Conservation (phyloP, 2,797 vertebrate genomes). For the Necrosyrtes monachus region DNA sequence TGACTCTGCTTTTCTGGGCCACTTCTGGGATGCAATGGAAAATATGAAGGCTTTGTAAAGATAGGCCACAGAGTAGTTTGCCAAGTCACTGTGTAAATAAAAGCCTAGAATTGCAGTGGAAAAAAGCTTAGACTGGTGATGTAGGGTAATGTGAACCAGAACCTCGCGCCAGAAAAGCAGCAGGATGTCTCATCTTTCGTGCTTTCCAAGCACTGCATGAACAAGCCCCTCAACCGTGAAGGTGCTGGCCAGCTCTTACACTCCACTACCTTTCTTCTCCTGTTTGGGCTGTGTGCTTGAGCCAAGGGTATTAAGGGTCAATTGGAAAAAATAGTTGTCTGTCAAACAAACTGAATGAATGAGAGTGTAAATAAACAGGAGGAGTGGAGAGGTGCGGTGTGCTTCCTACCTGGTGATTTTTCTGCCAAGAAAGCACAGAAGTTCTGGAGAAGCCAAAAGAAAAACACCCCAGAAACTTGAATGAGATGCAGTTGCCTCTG, state of each 20-base stretch:
- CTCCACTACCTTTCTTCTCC: not conserved
- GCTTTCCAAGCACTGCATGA: not conserved
- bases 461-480: not conserved
- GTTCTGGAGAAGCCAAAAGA: not conserved
- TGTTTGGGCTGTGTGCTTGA: not conserved
- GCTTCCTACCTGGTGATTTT: not conserved
- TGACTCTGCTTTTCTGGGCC: conserved; percentile 19
- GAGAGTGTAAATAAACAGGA: not conserved
- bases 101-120: not conserved
- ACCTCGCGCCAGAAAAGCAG: not conserved
- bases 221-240: not conserved
- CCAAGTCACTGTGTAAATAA: conserved; percentile 11
- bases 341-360: not conserved
- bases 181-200: not conserved
- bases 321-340: not conserved
- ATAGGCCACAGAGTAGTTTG: not conserved
- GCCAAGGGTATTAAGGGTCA: not conserved
- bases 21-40: not conserved
- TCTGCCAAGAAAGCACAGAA: not conserved
- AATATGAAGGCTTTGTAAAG: conserved; percentile 6
- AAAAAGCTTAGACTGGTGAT: not conserved
- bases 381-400: not conserved
- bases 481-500: not conserved
- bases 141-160: not conserved
- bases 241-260: not conserved